Conservation (phyloP, 1,140 invertebrate genomes). For the Globodera rostochiensis region DNA sequence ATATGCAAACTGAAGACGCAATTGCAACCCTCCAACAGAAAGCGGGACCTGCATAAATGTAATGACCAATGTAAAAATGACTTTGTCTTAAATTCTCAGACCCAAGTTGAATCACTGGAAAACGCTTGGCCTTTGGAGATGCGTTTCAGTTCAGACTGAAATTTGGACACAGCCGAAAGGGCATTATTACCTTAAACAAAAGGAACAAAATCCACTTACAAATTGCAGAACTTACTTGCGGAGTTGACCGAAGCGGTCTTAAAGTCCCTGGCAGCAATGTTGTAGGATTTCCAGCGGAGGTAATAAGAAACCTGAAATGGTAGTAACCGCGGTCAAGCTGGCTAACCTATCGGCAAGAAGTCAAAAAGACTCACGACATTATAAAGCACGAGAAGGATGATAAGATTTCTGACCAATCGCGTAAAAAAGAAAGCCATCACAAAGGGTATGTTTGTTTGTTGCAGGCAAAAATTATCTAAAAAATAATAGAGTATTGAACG, state of each 20-base stretch:
- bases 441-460: background rate
- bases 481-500: too few relatives aligned
- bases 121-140: conserved; percentile 17
- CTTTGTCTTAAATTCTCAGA: conserved; percentile 4
- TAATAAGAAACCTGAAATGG: conserved; percentile 18
- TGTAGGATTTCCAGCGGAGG: conserved; percentile 40
- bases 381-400: conserved; percentile 37
- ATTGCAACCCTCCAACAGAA: conserved; percentile 46
- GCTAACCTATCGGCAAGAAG: background rate
- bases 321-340: background rate
- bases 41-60: conserved; percentile 38
- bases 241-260: conserved; percentile 36
- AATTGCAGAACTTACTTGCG: conserved; percentile 33
- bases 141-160: conserved; percentile 31
- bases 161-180: conserved; percentile 35
- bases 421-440: conserved; percentile 47
- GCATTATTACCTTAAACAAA: conserved; percentile 32
- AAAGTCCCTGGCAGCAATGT: conserved; percentile 41
- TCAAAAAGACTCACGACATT: conserved; percentile 23
- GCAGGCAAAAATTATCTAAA: too few relatives aligned
- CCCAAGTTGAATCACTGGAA: conserved; percentile 24
- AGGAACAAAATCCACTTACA: background rate
- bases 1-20: conserved; percentile 43
- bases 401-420: conserved; percentile 39
- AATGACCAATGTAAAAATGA: background rate